Evolutionary conservation across 2,888 invertebrate genomes (phyloP).

Genomic region (Mimumesa dahlbomi): DNA sequence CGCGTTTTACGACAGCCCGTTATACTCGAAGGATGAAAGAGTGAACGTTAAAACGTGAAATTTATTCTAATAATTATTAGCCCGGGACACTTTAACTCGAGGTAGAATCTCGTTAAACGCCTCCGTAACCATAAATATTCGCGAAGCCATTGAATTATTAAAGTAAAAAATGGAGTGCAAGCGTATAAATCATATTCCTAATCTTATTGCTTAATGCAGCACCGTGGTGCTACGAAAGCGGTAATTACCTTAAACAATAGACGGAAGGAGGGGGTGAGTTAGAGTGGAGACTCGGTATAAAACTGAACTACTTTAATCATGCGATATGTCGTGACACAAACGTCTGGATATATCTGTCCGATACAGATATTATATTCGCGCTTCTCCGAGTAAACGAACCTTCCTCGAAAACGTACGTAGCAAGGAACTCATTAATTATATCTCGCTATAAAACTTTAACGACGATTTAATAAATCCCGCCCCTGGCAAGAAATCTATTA

Average conservation of each 20-base stretch:
- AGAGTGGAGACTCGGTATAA: not conserved
- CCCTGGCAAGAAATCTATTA: not conserved
- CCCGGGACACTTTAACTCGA: not conserved
- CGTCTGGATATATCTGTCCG: not conserved
- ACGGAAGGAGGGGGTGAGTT: not conserved
- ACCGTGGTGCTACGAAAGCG: too few species aligned
- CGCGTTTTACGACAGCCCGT: not conserved
- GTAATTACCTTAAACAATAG: constrained; percentile 26
- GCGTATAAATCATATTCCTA: not conserved
- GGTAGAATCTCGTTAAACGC: not conserved
- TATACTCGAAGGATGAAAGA: too few species aligned
- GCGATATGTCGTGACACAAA: constrained; percentile 12
- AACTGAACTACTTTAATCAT: constrained; percentile 12
- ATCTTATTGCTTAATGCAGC: constrained; percentile 4
- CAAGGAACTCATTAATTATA: constrained; percentile 11
- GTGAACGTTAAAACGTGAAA: too few species aligned
- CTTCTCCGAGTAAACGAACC: not conserved
- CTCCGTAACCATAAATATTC: not conserved
- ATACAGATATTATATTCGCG: not conserved
- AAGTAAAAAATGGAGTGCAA: not conserved
- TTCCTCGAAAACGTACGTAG: not conserved
- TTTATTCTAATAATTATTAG: too few species aligned
- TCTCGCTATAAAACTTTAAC: constrained; percentile 1
- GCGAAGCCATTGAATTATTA: not conserved
- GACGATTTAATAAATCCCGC: constrained; percentile 7